Conservation (phyloP, 2,113 vertebrate species). For the Accipiter cooperii region DNA sequence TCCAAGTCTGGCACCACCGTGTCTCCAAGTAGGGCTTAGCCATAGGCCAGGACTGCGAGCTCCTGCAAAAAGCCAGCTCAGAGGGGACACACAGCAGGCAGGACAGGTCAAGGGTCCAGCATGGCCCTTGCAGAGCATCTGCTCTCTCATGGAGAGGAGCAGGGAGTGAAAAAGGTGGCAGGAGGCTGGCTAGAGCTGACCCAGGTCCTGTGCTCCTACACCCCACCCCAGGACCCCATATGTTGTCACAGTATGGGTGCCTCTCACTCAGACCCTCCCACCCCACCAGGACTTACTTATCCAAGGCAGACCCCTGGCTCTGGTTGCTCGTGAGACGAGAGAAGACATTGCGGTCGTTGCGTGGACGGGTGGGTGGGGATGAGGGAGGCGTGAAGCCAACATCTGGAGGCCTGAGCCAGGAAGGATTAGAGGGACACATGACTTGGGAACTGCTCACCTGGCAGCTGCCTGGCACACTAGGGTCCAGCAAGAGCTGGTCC, state of each 20-base stretch:
- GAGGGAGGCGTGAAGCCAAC: constrained; percentile 89
- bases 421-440: neutral
- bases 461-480: neutral
- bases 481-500: neutral
- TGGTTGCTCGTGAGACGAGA: constrained; percentile 96
- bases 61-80: neutral
- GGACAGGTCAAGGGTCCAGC: neutral
- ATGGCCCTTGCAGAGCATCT: neutral
- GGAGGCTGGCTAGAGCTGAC: neutral
- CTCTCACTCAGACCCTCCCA: neutral
- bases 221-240: fast-evolving
- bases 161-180: neutral
- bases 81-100: neutral
- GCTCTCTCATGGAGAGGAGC: neutral
- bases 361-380: constrained; percentile 89
- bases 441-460: neutral
- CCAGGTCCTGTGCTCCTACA: neutral
- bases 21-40: neutral
- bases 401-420: constrained; percentile 80
- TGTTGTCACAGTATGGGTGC: neutral
- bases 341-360: constrained; percentile 96
- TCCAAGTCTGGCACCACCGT: neutral
- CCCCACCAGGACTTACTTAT: constrained; percentile 84
- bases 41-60: neutral
- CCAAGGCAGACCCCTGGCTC: constrained; percentile 90